A percentile compares a stretch with the other conserved stretches of the same genome.
phyloP scores from a whole-genome alignment of 2,113 vertebrate genomes.

The Sinocyclocheilus maitianheensis region DNA sequence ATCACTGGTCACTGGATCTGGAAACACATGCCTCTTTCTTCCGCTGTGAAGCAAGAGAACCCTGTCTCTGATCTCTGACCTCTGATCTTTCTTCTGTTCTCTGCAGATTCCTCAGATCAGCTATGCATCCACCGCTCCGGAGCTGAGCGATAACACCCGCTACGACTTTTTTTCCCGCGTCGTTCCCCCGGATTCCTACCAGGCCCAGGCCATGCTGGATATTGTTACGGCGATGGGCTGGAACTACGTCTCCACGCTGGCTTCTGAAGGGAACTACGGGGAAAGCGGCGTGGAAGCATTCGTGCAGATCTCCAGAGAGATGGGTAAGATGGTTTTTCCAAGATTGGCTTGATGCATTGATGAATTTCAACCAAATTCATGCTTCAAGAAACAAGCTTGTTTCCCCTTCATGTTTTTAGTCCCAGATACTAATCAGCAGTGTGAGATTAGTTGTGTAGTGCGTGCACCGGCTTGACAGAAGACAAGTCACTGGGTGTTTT shows the following conservation, averaged over 20 bases:
- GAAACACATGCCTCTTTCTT: constrained; percentile 29
- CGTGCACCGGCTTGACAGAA: no score
- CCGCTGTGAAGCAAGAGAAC: constrained; percentile 5
- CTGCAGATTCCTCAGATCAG: constrained; percentile 98
- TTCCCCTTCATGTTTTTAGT: neutral
- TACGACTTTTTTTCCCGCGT: constrained; percentile 98
- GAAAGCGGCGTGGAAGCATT: constrained; percentile 97
- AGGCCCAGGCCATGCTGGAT: constrained; percentile 98
- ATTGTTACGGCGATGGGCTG: constrained; percentile 93
- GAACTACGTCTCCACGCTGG: constrained; percentile 96
- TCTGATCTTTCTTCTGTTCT: constrained; percentile 51
- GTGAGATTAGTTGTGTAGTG: no score
- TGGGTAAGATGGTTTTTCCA: constrained; percentile 74
- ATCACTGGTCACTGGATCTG: constrained; percentile 6
- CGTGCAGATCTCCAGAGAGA: constrained; percentile 94
- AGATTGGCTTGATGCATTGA: neutral
- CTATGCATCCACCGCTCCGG: constrained; percentile 98
- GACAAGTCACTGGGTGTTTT: no score
- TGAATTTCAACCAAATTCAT: neutral
- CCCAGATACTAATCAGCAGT: no score
- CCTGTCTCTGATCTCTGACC: neutral
- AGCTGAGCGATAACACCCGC: constrained; percentile 95
- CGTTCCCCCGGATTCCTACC: constrained; percentile 96
- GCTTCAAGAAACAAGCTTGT: neutral
- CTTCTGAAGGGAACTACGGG: constrained; percentile 96